Evolutionary conservation across 2,113 vertebrate species (phyloP).

Genomic region (Caloenas nicobarica): DNA sequence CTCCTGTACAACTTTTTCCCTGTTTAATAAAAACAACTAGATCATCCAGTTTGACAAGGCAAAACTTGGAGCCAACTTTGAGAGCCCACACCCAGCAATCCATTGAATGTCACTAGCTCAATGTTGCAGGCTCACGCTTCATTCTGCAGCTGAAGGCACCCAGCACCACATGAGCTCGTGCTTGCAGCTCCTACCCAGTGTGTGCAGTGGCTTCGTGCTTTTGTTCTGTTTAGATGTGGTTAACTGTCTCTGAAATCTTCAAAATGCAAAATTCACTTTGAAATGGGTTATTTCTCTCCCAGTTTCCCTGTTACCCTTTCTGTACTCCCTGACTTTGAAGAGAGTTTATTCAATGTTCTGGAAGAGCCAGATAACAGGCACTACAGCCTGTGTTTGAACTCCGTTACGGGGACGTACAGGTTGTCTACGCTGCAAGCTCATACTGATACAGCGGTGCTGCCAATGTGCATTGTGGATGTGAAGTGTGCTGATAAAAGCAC

Average conservation of each 20-base stretch:
- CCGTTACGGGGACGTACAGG: background rate
- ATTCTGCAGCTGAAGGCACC: background rate
- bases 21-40: conserved; percentile 25
- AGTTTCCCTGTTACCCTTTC: background rate
- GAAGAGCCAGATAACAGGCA: background rate
- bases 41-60: conserved; percentile 3
- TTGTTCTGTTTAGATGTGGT: background rate
- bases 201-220: background rate
- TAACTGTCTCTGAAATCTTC: background rate
- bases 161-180: background rate
- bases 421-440: background rate
- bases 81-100: background rate
- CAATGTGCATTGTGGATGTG: fast-evolving
- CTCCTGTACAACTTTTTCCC: background rate
- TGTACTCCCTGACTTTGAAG: background rate
- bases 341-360: background rate
- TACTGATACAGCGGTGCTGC: background rate
- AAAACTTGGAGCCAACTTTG: background rate
- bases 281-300: background rate
- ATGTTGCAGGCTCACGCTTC: background rate
- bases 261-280: background rate
- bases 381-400: background rate
- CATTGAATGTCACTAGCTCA: background rate
- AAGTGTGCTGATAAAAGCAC: background rate
- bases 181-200: fast-evolving